These are phyloP conservation scores for Micronisus gabar DNA, from an alignment of 2,113 vertebrate species.

Conservation along the genomic window DNA sequence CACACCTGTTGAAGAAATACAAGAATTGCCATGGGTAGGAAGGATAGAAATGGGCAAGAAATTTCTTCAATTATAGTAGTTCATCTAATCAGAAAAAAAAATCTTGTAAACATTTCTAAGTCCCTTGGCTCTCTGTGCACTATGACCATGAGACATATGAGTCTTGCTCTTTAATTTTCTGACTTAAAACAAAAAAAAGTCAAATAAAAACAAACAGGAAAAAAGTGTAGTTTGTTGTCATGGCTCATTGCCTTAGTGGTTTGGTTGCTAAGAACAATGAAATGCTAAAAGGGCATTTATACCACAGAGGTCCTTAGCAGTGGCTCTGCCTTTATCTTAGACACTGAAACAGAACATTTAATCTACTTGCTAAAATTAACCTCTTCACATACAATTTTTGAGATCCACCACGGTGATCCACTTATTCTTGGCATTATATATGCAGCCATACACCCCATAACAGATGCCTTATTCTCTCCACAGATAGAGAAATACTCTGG, in stretches of 20 bases:
- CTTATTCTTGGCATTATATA: neutral
- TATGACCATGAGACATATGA: neutral
- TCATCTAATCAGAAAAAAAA: neutral
- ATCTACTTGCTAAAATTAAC: neutral
- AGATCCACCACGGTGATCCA: neutral
- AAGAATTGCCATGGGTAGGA: neutral
- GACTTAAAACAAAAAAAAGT: neutral
- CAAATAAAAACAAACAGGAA: neutral
- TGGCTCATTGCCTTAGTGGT: neutral
- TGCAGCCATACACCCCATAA: neutral
- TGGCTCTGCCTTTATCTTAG: neutral
- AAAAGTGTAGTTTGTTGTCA: neutral
- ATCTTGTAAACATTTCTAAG: neutral
- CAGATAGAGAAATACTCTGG: neutral
- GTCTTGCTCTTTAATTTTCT: neutral
- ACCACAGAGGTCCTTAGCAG: neutral
- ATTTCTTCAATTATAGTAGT: neutral
- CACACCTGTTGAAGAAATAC: neutral
- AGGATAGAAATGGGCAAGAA: neutral
- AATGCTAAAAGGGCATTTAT: neutral
- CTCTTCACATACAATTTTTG: neutral
- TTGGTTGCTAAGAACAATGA: slow-evolving; percentile 29
- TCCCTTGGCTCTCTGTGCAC: neutral
- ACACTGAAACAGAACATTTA: neutral
- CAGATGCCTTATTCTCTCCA: neutral